Base-by-base conservation (phyloP, 2,797 vertebrate species). In the Oceanodroma leucorhoa region DNA sequence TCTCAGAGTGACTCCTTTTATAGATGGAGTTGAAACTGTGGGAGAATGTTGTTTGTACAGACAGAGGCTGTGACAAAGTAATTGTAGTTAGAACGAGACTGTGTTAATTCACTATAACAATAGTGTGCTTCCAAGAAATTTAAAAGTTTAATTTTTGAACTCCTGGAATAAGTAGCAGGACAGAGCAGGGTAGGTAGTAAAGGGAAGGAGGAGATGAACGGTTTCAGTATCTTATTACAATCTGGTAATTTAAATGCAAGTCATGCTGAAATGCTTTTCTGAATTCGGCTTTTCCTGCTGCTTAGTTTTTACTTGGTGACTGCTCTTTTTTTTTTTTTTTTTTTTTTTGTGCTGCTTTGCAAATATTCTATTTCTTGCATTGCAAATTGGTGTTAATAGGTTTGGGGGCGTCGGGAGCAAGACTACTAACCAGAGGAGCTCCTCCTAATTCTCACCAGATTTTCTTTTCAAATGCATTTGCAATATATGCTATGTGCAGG, bases 401-500 rank as follows among this genome's bases (percentile, higher is more conserved):
- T 23, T 54, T 40, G 19, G 17, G 14, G 17, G 9, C 23, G 8
- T 5, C 2, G 21, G 8, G n/a, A 34, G 11, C 17, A 40, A 57
- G 27, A 17, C 20, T 22, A 2, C n/a, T 48, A 67, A 43, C 23
- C 9, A 29, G 22, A 23, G 9, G 4, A 60, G 18, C 45, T 53
- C 12, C n/a, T 53, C 29, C 3, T 76, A 15, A 30, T 50, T 76
- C 24, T 58, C 26, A 18, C 12, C 13, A 58, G 9, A 45, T 54
- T 65, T 62, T 70, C 9, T 38, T 73, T 51, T 61, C 41, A 50
- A 67, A 45, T 29, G 22, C 1, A 6, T 53, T 27, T 71, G 51
- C 21, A 65, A 4, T 62, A 23, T 30, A 5, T 20, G 11, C n/a
- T 43, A 14, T 0, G 0, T 40, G 9, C 30, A 69, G 72, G 36